Evolutionary conservation across 2,113 vertebrate genomes (phyloP).

Genomic region (Vimba vimba): DNA sequence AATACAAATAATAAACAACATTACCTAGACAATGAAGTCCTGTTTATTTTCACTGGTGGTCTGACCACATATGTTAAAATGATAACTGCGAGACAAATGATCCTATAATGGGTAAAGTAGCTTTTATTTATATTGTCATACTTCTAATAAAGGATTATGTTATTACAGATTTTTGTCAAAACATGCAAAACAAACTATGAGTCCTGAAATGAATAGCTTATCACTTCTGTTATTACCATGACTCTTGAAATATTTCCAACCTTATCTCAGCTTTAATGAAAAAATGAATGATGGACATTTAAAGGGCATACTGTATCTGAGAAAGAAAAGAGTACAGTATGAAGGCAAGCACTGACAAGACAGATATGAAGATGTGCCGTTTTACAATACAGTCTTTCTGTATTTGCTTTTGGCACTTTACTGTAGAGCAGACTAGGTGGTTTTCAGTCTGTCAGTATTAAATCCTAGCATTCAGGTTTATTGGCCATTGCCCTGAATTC

Average conservation of each 20-base stretch:
- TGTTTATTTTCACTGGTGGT: slow-evolving; percentile 25
- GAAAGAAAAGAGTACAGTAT: neutral
- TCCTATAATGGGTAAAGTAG: neutral
- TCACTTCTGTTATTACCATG: neutral
- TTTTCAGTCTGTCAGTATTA: slow-evolving; percentile 7
- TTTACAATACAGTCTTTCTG: neutral
- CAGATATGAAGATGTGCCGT: neutral
- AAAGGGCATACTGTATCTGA: slow-evolving; percentile 3
- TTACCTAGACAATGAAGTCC: slow-evolving; percentile 22
- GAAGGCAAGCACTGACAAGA: slow-evolving; percentile 3
- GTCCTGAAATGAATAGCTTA: neutral
- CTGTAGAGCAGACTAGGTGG: neutral
- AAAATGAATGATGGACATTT: slow-evolving; percentile 18
- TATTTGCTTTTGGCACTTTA: slow-evolving; percentile 12
- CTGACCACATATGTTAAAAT: slow-evolving; percentile 10
- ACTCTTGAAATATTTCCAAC: slow-evolving; percentile 17
- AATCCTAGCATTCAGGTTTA: slow-evolving; percentile 50
- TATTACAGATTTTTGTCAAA: slow-evolving; percentile 16
- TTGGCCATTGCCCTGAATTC: slow-evolving; percentile 49
- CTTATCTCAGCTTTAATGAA: slow-evolving; percentile 21
- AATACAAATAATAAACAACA: slow-evolving; percentile 51
- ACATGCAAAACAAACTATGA: neutral
- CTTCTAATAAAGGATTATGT: neutral
- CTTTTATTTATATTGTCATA: neutral
- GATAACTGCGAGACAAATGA: neutral